These are phyloP conservation scores for Metacarcinus magister DNA, from an alignment of 2,888 invertebrate species.

Conservation along the genomic window DNA sequence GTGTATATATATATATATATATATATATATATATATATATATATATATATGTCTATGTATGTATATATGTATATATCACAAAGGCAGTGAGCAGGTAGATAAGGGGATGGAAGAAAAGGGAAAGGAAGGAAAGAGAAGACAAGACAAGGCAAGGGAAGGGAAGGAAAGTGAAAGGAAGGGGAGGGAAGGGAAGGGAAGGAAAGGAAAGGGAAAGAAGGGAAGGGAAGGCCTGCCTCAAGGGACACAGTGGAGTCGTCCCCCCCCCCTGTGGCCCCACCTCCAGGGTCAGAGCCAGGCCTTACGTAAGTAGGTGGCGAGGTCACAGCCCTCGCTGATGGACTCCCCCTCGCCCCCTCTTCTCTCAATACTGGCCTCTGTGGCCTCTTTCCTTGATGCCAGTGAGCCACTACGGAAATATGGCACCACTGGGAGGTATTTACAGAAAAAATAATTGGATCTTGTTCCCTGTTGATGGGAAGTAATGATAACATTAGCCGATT, in stretches of 20 bases:
- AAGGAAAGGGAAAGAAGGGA: too few relatives aligned
- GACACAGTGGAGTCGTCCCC: background rate
- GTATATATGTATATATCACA: too few relatives aligned
- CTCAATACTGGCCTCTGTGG: conserved; percentile 15
- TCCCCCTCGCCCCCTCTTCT: background rate
- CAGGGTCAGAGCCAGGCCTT: conserved; percentile 7
- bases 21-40: background rate
- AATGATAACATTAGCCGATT: conserved; percentile 61
- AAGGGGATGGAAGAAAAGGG: background rate
- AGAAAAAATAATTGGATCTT: conserved; percentile 43
- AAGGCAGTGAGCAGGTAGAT: background rate
- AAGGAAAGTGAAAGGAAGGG: background rate
- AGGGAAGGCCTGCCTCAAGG: background rate
- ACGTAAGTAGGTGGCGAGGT: conserved; percentile 50
- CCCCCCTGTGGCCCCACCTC: background rate
- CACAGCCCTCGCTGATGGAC: background rate
- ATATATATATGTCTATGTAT: background rate
- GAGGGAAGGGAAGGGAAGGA: background rate
- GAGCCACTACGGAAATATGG: background rate
- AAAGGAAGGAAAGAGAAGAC: too few relatives aligned
- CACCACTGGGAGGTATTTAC: conserved; percentile 9
- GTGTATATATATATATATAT: conserved; percentile 26
- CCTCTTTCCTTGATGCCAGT: background rate
- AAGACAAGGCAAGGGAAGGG: too few relatives aligned
- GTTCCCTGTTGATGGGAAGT: conserved; percentile 54